phyloP scores from a whole-genome alignment of 1,140 invertebrate species.

The Drosophila baimaii region DNA sequence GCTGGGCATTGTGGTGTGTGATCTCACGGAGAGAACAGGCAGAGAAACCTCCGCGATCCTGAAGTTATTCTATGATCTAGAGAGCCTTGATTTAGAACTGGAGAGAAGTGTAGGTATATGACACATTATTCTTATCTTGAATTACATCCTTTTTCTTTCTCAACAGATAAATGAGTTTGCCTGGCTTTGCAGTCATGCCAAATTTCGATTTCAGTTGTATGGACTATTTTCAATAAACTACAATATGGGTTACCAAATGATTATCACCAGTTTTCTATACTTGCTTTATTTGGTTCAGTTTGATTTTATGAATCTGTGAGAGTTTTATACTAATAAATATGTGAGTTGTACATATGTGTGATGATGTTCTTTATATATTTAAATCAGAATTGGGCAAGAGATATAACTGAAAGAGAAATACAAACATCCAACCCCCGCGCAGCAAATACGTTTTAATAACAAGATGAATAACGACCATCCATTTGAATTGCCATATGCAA shows the following conservation, averaged over 20 bases:
- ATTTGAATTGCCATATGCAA: too few species aligned
- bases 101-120: slow-evolving; percentile 43
- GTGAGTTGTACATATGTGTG: too few species aligned
- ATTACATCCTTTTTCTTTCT: not conserved
- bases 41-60: slow-evolving; percentile 27
- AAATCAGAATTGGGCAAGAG: too few species aligned
- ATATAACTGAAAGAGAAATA: too few species aligned
- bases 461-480: too few species aligned
- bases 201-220: slow-evolving; percentile 33
- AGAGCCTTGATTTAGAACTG: slow-evolving; percentile 1
- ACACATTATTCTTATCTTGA: not conserved
- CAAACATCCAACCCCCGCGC: too few species aligned
- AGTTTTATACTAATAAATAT: not conserved
- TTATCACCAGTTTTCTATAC: slow-evolving; percentile 38
- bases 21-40: slow-evolving; percentile 29
- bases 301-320: slow-evolving; percentile 51
- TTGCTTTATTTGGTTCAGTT: slow-evolving; percentile 58
- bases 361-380: too few species aligned
- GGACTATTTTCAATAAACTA: slow-evolving; percentile 56
- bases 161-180: slow-evolving; percentile 53
- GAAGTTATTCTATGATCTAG: slow-evolving; percentile 25
- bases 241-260: slow-evolving; percentile 44
- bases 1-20: slow-evolving; percentile 43
- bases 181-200: slow-evolving; percentile 33
- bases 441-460: too few species aligned